Percentiles rank a stretch among this genome's conserved stretches.
phyloP scores from a whole-genome alignment of 92 coral and sea anemone genomes.

The Palythoa grandiflora region DNA sequence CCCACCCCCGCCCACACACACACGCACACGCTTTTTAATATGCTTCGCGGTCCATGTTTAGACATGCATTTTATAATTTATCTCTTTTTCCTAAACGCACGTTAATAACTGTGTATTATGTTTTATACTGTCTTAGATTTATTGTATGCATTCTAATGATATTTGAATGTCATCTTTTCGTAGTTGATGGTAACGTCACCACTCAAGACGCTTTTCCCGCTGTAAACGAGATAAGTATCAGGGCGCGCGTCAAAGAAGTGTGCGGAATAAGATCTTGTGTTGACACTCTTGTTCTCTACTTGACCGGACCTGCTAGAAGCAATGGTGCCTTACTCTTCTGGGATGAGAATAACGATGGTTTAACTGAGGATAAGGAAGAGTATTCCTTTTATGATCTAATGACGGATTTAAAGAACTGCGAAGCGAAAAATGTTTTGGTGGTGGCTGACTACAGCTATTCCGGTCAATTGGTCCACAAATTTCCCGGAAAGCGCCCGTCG shows the following conservation, averaged over 20 bases:
- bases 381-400: conserved; percentile 79
- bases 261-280: conserved; percentile 73
- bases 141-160: neutral
- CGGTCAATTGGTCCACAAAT: conserved; percentile 77
- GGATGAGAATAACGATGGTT: conserved; percentile 85
- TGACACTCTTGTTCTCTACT: conserved; percentile 84
- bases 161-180: neutral
- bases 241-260: conserved; percentile 76
- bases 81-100: too few relatives aligned
- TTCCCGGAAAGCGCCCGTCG: conserved; percentile 53
- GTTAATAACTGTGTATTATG: neutral
- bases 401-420: conserved; percentile 84
- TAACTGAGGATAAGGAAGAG: conserved; percentile 79
- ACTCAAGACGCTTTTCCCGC: conserved; percentile 80
- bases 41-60: too few relatives aligned
- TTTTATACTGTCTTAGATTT: neutral
- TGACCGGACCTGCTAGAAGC: conserved; percentile 90
- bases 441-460: conserved; percentile 97
- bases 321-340: conserved; percentile 94
- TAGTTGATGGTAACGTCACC: conserved; percentile 79
- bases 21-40: too few relatives aligned
- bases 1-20: too few relatives aligned
- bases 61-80: too few relatives aligned
- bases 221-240: conserved; percentile 60
- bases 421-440: conserved; percentile 79